Evolutionary conservation across 1,140 invertebrate species (phyloP).

Genomic region (Brachionus rotundiformis): DNA sequence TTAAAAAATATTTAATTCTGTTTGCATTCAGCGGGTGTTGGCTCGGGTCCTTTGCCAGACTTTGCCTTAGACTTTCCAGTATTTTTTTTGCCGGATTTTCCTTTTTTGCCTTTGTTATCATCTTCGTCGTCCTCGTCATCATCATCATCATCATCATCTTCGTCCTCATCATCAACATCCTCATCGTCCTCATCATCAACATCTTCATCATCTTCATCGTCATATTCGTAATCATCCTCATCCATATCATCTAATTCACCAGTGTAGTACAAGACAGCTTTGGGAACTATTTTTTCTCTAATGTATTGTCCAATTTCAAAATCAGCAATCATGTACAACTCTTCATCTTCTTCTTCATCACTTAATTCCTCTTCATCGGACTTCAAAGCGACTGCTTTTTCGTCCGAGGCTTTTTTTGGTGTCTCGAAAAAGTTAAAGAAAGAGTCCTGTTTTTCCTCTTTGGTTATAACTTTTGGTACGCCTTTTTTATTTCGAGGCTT

Average conservation of each 20-base stretch:
- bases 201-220: constrained; percentile 57
- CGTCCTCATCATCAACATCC: constrained; percentile 45
- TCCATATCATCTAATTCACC: constrained; percentile 64
- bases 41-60: constrained; percentile 24
- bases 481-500: constrained; percentile 88
- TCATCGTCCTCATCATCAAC: constrained; percentile 52
- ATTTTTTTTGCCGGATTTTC: constrained; percentile 45
- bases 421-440: constrained; percentile 99
- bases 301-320: constrained; percentile 97
- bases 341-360: constrained; percentile 40
- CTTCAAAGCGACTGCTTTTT: constrained; percentile 41
- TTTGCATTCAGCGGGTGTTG: constrained; percentile 53
- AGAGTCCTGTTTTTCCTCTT: constrained; percentile 80
- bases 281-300: constrained; percentile 84
- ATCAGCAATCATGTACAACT: constrained; percentile 65
- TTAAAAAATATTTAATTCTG: constrained; percentile 49
- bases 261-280: constrained; percentile 89
- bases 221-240: constrained; percentile 58
- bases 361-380: constrained; percentile 1
- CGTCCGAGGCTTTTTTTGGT: constrained; percentile 64
- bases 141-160: constrained; percentile 30
- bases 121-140: constrained; percentile 27
- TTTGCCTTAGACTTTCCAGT: background rate
- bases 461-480: constrained; percentile 85
- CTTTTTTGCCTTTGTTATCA: background rate